These are phyloP conservation scores for Sesia apiformis DNA, from an alignment of 2,888 invertebrate genomes.

Conservation along the genomic window DNA sequence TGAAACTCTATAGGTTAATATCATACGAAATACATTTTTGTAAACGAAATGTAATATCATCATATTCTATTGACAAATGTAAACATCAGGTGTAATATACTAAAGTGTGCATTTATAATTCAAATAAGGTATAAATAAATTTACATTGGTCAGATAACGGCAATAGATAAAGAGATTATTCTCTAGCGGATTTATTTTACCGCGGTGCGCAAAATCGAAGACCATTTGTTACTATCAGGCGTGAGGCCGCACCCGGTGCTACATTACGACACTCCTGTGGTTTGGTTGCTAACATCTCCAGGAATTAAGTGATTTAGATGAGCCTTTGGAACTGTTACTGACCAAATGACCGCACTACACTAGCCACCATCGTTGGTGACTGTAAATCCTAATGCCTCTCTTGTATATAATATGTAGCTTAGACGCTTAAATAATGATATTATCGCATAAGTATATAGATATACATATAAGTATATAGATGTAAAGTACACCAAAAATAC, in stretches of 20 bases:
- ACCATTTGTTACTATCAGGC: conserved; percentile 46
- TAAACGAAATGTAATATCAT: too few species aligned
- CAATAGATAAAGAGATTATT: conserved; percentile 1
- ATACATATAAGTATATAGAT: too few species aligned
- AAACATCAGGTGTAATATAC: too few species aligned
- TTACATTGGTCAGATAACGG: too few species aligned
- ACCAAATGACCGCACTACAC: conserved; percentile 20
- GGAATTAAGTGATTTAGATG: conserved; percentile 38
- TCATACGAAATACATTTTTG: too few species aligned
- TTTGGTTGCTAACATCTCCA: conserved; percentile 39
- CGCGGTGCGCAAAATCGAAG: conserved; percentile 27
- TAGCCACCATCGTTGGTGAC: conserved; percentile 1
- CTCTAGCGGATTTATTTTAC: conserved; percentile 20
- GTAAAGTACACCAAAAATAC: too few species aligned
- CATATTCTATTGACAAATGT: too few species aligned
- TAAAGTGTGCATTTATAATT: too few species aligned
- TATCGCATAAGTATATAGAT: too few species aligned
- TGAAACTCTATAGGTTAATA: too few species aligned
- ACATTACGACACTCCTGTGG: conserved; percentile 44
- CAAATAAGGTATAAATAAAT: too few species aligned
- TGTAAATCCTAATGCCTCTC: conserved; percentile 11
- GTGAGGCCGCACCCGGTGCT: conserved; percentile 22
- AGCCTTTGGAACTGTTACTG: conserved; percentile 27
- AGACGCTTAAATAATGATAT: too few species aligned
- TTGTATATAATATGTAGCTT: conserved; percentile 11